A percentile compares a stretch with the other conserved stretches of the same genome.
These are phyloP conservation scores for Esperia sulphurella DNA, from an alignment of 2,888 invertebrate genomes.

Conservation along the genomic window DNA sequence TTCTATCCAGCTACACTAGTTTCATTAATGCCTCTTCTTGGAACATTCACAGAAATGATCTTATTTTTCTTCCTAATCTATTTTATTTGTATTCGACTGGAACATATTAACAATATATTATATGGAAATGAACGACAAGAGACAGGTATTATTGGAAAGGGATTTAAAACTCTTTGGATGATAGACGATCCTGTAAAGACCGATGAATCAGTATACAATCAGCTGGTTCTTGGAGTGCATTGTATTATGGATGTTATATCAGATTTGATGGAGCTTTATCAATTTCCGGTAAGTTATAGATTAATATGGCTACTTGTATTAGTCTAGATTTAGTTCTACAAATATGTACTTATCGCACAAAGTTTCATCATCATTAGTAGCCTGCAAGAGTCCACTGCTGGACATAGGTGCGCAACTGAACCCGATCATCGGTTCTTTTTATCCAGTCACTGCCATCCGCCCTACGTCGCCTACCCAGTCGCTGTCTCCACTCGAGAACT, in stretches of 20 bases:
- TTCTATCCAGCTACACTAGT: constrained; percentile 27
- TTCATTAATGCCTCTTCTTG: constrained; percentile 20
- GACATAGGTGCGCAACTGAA: too few species aligned
- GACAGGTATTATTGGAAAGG: not conserved
- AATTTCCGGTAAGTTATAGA: constrained; percentile 37
- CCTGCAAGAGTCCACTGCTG: too few species aligned
- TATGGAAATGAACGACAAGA: not conserved
- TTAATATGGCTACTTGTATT: too few species aligned
- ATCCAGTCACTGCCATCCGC: too few species aligned
- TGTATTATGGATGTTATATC: constrained; percentile 34
- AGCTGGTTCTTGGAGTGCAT: constrained; percentile 29
- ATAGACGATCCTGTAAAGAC: not conserved
- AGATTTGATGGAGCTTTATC: constrained; percentile 38
- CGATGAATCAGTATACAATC: constrained; percentile 7
- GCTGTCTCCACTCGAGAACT: too few species aligned
- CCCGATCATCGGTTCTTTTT: too few species aligned
- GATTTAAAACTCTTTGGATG: constrained; percentile 1
- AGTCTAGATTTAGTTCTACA: too few species aligned
- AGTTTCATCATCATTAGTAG: too few species aligned
- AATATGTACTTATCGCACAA: too few species aligned
- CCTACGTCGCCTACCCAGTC: too few species aligned
- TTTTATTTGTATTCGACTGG: constrained; percentile 31
- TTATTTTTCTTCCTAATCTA: constrained; percentile 31
- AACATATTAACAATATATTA: constrained; percentile 34
- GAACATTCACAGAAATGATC: constrained; percentile 30